Conservation (phyloP, 2,113 vertebrate genomes). For the Struthio camelus region DNA sequence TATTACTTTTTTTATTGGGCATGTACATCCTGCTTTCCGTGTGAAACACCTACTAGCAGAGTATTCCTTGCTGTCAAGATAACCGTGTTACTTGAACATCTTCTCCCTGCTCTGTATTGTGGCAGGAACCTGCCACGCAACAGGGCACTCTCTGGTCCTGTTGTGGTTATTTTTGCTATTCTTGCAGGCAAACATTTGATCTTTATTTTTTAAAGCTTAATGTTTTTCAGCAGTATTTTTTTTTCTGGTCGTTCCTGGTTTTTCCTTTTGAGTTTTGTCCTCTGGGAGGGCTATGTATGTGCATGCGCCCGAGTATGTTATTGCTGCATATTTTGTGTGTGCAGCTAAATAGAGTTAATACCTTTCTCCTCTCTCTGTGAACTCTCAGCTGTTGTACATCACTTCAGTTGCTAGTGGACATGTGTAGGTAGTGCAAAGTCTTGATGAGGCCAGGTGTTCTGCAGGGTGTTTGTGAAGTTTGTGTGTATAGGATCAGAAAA, state of each 20-base stretch:
- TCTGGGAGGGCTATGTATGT: neutral
- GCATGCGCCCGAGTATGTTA: neutral
- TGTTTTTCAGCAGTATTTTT: neutral
- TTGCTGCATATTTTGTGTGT: neutral
- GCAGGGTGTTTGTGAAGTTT: neutral
- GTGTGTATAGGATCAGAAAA: neutral
- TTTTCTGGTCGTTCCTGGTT: neutral
- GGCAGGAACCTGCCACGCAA: neutral
- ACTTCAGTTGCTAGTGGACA: neutral
- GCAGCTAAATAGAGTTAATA: neutral
- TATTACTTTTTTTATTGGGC: neutral
- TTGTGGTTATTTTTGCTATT: neutral
- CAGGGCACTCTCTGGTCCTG: neutral
- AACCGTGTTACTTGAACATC: neutral
- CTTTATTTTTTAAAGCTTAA: neutral
- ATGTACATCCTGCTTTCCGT: neutral
- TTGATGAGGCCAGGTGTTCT: neutral
- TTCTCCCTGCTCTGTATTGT: neutral
- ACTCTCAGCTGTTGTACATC: neutral
- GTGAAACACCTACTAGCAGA: neutral
- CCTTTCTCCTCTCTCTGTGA: neutral
- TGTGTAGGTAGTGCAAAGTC: neutral
- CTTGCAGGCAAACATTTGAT: neutral
- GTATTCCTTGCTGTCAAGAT: neutral
- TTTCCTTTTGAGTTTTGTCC: neutral